Evolutionary conservation across 2,888 invertebrate genomes (phyloP), one percentile per base, ranked within the genome.

Genomic region (Anagyrus pseudococci): DNA sequence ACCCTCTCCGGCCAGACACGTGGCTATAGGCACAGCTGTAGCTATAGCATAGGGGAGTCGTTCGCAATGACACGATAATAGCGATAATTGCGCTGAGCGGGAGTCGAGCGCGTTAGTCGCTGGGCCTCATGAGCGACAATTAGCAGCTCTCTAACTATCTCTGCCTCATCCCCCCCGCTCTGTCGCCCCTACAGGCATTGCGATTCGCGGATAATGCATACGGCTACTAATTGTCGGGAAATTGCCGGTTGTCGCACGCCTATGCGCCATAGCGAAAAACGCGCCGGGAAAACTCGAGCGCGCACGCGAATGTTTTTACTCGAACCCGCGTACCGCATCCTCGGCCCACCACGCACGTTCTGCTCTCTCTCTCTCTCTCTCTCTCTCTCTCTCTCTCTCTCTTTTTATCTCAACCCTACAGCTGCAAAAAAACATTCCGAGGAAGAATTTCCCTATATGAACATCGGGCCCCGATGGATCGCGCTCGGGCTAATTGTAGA

Each of bases 61-160:
- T 6, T 13, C 46, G 20, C 20, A 73, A 76, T 74, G 71, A 72
- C 62, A 59, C 58, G 71, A 69, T 72, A 73, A 74, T 72, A 49
- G 64, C 68, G 72, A 72, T 75, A 76, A 75, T 73, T 69, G 72
- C 61, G n/a, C n/a, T n/a, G n/a, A n/a, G n/a, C n/a, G n/a, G n/a
- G n/a, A n/a, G n/a, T n/a, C n/a, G n/a, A n/a, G 4, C 29, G 29
- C 10, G 29, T 4, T 10, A 29, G 29, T 29, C 10, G 4, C 29
- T 29, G 10, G 4, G 68, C 41, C 59, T 67, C 67, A 64, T 71
- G 69, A 69, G 71, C 62, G 67, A 70, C 67, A 67, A 69, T 69
- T 67, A 71, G 68, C 43, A 22, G 19, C 43, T 10, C 29, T 15
- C n/a, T n/a, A n/a, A n/a, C n/a, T n/a, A n/a, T n/a, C n/a, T n/a